These are phyloP conservation scores for Zygogramma bicolorata DNA, from an alignment of 2,888 invertebrate species.

Conservation along the genomic window DNA sequence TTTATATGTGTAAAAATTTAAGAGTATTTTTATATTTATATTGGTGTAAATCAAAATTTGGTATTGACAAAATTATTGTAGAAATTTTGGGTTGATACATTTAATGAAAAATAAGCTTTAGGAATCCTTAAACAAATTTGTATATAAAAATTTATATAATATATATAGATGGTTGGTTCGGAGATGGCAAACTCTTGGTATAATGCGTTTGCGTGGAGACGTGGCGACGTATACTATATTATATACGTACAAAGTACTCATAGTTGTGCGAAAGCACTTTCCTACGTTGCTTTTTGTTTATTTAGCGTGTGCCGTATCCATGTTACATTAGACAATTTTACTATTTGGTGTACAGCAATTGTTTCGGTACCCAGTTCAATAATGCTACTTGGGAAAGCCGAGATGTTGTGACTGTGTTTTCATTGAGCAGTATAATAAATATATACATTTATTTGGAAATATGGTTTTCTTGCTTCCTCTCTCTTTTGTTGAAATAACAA, in stretches of 20 bases:
- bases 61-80: conserved; percentile 68
- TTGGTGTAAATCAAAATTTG: conserved; percentile 70
- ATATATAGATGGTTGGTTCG: conserved; percentile 70
- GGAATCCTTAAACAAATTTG: conserved; percentile 78
- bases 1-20: conserved; percentile 69
- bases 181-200: conserved; percentile 63
- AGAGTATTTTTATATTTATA: conserved; percentile 70
- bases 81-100: conserved; percentile 67
- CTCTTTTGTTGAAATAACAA: too few relatives aligned
- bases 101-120: conserved; percentile 74
- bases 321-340: conserved; percentile 70
- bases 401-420: conserved; percentile 71
- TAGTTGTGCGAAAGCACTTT: conserved; percentile 65
- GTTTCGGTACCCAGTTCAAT: conserved; percentile 60
- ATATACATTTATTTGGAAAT: conserved; percentile 80
- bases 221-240: conserved; percentile 66
- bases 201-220: conserved; percentile 63
- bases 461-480: conserved; percentile 17
- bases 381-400: conserved; percentile 57
- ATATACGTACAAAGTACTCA: conserved; percentile 68
- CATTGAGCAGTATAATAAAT: conserved; percentile 81
- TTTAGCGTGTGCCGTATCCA: conserved; percentile 69
- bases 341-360: conserved; percentile 70
- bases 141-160: conserved; percentile 77
- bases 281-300: conserved; percentile 65